A percentile compares a stretch with the other conserved stretches of the same genome.
These are phyloP conservation scores for Phrynocephalus vlangalii DNA, from an alignment of 2,797 vertebrate genomes.

Conservation along the genomic window DNA sequence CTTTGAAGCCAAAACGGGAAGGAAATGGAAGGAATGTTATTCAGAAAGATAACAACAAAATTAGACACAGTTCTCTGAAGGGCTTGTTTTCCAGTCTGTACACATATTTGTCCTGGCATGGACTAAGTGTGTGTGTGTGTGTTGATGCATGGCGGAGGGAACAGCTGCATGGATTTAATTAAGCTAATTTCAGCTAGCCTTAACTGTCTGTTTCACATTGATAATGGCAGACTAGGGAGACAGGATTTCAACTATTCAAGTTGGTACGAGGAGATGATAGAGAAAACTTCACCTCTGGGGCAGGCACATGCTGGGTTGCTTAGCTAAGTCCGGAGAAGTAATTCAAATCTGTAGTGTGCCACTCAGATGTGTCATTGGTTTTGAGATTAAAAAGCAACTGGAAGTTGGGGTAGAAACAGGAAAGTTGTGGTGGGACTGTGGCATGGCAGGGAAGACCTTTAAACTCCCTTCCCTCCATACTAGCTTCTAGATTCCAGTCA, in stretches of 20 bases:
- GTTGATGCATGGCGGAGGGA: neutral
- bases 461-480: neutral
- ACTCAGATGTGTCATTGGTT: neutral
- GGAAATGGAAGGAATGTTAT: neutral
- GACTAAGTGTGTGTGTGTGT: neutral
- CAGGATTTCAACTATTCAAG: neutral
- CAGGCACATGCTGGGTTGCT: neutral
- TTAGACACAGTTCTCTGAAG: neutral
- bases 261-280: neutral
- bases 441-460: too few species aligned
- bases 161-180: neutral
- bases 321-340: neutral
- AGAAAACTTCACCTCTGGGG: neutral
- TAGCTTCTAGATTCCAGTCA: neutral
- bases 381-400: neutral
- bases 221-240: neutral
- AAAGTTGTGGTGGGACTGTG: neutral
- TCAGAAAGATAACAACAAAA: neutral
- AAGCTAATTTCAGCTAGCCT: neutral
- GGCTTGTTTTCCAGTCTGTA: neutral
- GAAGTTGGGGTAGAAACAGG: neutral
- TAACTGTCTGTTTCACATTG: too few species aligned
- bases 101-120: neutral
- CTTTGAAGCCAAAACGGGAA: neutral
- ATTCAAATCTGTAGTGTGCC: neutral